phyloP scores from a whole-genome alignment of 2,797 vertebrate species.

The Molossus molossus region DNA sequence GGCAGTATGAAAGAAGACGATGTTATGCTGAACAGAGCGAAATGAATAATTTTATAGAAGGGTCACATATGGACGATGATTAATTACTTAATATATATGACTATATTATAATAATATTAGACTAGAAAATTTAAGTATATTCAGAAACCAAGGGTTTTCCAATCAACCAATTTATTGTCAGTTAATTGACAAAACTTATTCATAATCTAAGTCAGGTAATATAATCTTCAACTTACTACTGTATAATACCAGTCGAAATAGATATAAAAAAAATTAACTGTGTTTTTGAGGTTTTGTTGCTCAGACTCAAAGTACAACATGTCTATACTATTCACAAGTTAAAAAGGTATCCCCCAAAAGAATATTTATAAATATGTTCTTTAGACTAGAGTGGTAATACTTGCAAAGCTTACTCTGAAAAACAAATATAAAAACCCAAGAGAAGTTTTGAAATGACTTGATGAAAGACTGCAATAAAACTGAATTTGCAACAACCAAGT shows the following conservation, averaged over 20 bases:
- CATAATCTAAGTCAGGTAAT: background rate
- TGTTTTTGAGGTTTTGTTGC: background rate
- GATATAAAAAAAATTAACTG: background rate
- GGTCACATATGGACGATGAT: background rate
- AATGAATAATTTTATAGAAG: conserved; percentile 2
- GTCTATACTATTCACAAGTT: background rate
- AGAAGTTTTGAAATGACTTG: background rate
- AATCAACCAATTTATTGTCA: background rate
- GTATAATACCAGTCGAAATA: background rate
- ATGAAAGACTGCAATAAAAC: background rate
- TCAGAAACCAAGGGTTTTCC: conserved; percentile 11
- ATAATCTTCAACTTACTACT: conserved; percentile 28
- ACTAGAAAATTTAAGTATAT: background rate
- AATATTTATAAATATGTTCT: background rate
- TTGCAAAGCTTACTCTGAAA: background rate
- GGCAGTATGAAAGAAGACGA: background rate
- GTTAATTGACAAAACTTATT: background rate
- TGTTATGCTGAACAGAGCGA: background rate
- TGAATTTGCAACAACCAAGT: background rate
- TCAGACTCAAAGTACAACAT: background rate
- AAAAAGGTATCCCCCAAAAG: background rate
- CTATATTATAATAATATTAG: background rate
- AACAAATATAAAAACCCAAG: background rate
- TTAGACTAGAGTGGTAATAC: background rate
- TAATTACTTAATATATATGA: conserved; percentile 47